Evolutionary conservation across 2,113 vertebrate genomes (phyloP), one percentile per base, ranked within the genome.

Genomic region (Oxyruncus cristatus): DNA sequence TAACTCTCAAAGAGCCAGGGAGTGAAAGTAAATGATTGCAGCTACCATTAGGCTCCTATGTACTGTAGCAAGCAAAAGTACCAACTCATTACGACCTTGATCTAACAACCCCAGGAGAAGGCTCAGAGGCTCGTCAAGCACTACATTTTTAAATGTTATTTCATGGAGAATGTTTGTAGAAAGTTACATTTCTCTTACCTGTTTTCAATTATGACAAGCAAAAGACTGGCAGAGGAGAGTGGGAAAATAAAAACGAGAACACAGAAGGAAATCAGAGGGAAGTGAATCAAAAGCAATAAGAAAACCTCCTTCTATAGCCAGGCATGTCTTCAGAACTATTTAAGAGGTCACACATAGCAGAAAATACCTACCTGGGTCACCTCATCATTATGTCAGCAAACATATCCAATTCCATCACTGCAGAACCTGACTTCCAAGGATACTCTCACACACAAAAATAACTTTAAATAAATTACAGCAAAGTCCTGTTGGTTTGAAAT

Each of bases 1-100:
- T 93, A 94, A 96, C 83, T 94, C 94, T 88, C 53, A 55, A 55
- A 88, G 82, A 93, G 85, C 70, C 58, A 33, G 68, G 52, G 95
- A 96, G 52, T 23, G 17, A 92, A 91, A 96, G 80, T 55, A 96
- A 96, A 96, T 79, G 39, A 97, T 76, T 91, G 70, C 62, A 65
- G 82, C 88, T 95, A 88, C 75, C 74, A 89, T 93, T 86, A 92
- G 63, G 18, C 65, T 79, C 56, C 62, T n/a, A 72, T 94, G 61
- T 55, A 91, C 73, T 50, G 91, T 58, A 70, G 77, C 26, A 92
- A 95, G 89, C 47, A 67, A 95, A 93, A 0, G 17, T 42, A 95
- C 53, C 77, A 75, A 91, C 71, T 81, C 80, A 52, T 87, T 96
- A 92, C 11, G 11, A 84, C 92, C 88, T 94, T 89, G 87, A 78